These are phyloP conservation scores for Drosophila fuyamai DNA, from an alignment of 1,140 invertebrate species.

Conservation along the genomic window DNA sequence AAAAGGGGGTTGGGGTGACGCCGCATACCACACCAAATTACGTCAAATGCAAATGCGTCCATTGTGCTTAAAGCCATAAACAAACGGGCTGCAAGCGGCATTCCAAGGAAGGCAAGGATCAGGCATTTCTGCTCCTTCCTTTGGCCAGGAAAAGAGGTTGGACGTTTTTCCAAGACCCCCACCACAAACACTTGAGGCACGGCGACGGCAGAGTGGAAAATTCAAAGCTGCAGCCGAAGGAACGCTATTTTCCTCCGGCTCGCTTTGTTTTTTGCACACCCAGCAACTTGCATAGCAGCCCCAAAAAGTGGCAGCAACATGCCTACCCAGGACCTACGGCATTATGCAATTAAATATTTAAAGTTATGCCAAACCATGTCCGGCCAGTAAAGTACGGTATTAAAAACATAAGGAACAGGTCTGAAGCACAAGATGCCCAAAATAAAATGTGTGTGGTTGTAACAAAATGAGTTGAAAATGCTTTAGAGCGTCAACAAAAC, in stretches of 20 bases:
- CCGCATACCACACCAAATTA: constrained; percentile 58
- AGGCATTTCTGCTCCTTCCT: background rate
- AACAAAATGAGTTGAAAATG: background rate
- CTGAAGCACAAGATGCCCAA: too few relatives aligned
- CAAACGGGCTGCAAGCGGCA: constrained; percentile 59
- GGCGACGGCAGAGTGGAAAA: constrained; percentile 60
- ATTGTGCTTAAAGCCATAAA: constrained; percentile 55
- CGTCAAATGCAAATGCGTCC: constrained; percentile 79
- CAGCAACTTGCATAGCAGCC: constrained; percentile 58
- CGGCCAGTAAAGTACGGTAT: background rate
- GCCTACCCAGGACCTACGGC: constrained; percentile 56
- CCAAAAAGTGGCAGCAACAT: constrained; percentile 46
- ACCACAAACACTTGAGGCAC: constrained; percentile 70
- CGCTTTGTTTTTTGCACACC: constrained; percentile 16
- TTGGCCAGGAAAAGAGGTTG: background rate
- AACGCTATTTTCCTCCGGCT: constrained; percentile 15
- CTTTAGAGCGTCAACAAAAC: background rate
- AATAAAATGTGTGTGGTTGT: constrained; percentile 1
- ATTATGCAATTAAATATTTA: constrained; percentile 81
- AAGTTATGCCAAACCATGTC: constrained; percentile 51
- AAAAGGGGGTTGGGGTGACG: background rate
- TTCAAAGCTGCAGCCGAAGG: constrained; percentile 12
- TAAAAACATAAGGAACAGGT: background rate
- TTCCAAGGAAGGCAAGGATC: constrained; percentile 7
- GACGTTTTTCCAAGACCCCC: constrained; percentile 1